These are phyloP conservation scores for Volucella inflata DNA, from an alignment of 2,888 invertebrate species.

Conservation along the genomic window DNA sequence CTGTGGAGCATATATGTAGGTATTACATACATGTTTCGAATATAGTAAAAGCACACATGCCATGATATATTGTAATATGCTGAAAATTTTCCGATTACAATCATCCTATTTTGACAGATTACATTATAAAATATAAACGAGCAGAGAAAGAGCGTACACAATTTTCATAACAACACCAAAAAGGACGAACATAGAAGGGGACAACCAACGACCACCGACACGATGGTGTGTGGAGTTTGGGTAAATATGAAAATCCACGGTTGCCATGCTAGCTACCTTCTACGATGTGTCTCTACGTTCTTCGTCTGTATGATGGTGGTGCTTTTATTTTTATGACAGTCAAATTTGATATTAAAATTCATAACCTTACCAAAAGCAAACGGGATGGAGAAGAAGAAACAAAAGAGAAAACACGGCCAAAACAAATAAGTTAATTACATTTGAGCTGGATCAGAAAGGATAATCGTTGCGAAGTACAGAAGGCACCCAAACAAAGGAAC, in stretches of 20 bases:
- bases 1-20: conserved; percentile 7
- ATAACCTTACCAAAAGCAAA: conserved; percentile 22
- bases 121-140: conserved; percentile 70
- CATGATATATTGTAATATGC: conserved; percentile 67
- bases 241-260: conserved; percentile 20
- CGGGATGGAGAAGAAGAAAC: neutral
- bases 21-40: neutral
- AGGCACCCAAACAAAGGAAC: too few relatives aligned
- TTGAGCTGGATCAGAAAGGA: conserved; percentile 41
- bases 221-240: neutral
- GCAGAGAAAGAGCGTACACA: conserved; percentile 20
- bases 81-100: conserved; percentile 73
- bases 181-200: neutral
- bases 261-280: neutral
- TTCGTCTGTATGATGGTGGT: neutral
- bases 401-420: conserved; percentile 11
- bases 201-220: neutral
- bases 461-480: conserved; percentile 36
- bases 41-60: conserved; percentile 41
- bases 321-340: conserved; percentile 56
- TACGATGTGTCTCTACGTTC: neutral
- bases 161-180: conserved; percentile 35
- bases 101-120: conserved; percentile 74
- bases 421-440: conserved; percentile 61
- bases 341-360: conserved; percentile 66